Evolutionary conservation across 2,888 invertebrate genomes (phyloP), one percentile per base, ranked within the genome.

Genomic region (Erebia palarica): DNA sequence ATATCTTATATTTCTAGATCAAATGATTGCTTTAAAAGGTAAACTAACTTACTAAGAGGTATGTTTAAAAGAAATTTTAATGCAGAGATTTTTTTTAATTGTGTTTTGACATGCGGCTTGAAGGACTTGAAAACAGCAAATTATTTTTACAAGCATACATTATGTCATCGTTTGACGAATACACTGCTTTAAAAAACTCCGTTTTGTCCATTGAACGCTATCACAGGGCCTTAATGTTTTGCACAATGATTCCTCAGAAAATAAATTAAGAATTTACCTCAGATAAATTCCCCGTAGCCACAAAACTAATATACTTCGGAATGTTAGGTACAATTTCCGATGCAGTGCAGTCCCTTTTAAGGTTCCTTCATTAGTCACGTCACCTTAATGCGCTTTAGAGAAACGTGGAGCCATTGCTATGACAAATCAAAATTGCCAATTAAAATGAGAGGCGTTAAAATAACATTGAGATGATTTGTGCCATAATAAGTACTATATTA

Each of bases 341-440:
- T 27, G 18, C 60, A 64, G 65, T 71, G 57, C 68, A 71, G 73
- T 21, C 68, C 73, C 71, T 71, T 71, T 65, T 73, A 68, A 68
- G 71, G 71, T 49, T 8, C 18, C 47, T 65, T 53, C 65, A 60
- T 55, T 63, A 49, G 47, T 36, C 65, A 65, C 70, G 73, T 73
- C 65, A 68, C 60, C 18, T 21, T 21, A 14, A 16, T 65, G 68
- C 73, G 60, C 63, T 73, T 66, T 68, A 65, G 55, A 61, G 65
- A 61, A 70, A 61, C 65, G 60, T 66, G 65, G 60, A 66, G 57
- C 57, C 57, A 47, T 49, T 10, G 57, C 57, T 57, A 66, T 66
- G 66, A 66, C 66, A 66, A 66, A 66, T 66, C 66, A 16, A 58
- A 58, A 57, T 66, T 57, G 21, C 57, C 57, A 66, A 66, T 47